Conservation (phyloP, 1,140 invertebrate genomes). For the Brachionus rubens region DNA sequence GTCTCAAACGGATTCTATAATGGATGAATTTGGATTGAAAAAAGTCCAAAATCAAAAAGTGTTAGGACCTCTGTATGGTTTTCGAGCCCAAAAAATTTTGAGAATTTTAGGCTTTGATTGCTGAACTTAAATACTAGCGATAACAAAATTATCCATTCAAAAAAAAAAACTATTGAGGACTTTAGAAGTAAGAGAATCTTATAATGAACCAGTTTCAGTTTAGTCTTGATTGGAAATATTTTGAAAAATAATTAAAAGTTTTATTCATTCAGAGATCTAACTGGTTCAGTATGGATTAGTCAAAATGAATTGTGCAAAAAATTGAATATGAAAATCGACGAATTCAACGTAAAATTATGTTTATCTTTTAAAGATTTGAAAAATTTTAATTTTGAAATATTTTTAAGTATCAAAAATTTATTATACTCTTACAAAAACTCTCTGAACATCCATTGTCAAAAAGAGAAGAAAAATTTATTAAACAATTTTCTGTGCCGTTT, state of each 20-base stretch:
- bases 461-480: conserved; percentile 69
- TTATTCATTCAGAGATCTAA: not conserved
- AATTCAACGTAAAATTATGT: conserved; percentile 6
- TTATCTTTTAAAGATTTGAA: not conserved
- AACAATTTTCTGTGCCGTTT: conserved; percentile 67
- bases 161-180: too few relatives aligned
- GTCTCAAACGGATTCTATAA: too few relatives aligned
- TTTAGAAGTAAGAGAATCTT: too few relatives aligned
- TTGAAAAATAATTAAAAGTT: too few relatives aligned
- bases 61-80: conserved; percentile 35
- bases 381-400: not conserved
- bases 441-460: conserved; percentile 67
- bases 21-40: too few relatives aligned
- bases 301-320: not conserved
- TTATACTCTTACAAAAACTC: conserved; percentile 70
- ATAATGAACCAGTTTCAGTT: too few relatives aligned
- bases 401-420: conserved; percentile 70
- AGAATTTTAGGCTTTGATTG: too few relatives aligned
- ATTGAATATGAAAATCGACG: not conserved
- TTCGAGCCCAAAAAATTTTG: not conserved
- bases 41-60: too few relatives aligned
- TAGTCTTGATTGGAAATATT: too few relatives aligned
- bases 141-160: not conserved
- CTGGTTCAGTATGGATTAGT: not conserved
- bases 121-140: too few relatives aligned